Base-by-base conservation (phyloP, 2,888 invertebrate species). In the Limulus polyphemus region DNA sequence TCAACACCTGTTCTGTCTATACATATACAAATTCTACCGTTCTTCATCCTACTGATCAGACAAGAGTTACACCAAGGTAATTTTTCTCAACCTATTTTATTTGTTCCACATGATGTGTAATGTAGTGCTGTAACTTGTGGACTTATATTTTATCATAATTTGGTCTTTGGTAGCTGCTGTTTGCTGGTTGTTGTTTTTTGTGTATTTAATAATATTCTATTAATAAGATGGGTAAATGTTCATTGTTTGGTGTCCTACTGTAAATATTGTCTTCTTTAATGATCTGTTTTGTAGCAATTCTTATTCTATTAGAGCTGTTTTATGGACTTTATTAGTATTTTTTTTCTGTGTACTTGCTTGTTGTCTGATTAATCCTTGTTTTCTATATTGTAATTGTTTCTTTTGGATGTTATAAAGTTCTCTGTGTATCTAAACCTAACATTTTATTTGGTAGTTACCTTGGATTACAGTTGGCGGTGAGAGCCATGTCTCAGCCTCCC, bases 21-120 rank as follows among this genome's bases (percentile, higher is more conserved):
- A 69, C 69, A 14, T 68, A 62, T 52, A 69, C 69, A 11, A 69
- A 88, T 73, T 88, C 92, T 74, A 88, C 86, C 65, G 89, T 93
- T 14, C 81, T 90, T 77, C 92, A 92, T 78, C 92, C 92, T 0
- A 90, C 90, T 75, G 91, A 91, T 76, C 86, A 86, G 62, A 85
- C 84, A 62, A 81, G 82, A 66, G 84, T 85, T 11, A 83, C 83
- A 52, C 78, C 81, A 49, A 68, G 69, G 70, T 68, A 56, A 49
- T 55, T 57, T 46, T 58, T 32, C 7, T 17, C n/a, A 58, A 11
- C 49, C 11, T 49, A 11, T 17, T 47, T 13, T 51, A 47, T 11
- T 57, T 12, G n/a, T 57, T n/a, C n/a, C n/a, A n/a, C n/a, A n/a
- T n/a, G n/a, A 47, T 47, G n/a, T 17, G n/a, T 32, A 56, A 55